These are phyloP conservation scores for Gorsachius magnificus DNA, from an alignment of 2,797 vertebrate genomes.

Conservation along the genomic window DNA sequence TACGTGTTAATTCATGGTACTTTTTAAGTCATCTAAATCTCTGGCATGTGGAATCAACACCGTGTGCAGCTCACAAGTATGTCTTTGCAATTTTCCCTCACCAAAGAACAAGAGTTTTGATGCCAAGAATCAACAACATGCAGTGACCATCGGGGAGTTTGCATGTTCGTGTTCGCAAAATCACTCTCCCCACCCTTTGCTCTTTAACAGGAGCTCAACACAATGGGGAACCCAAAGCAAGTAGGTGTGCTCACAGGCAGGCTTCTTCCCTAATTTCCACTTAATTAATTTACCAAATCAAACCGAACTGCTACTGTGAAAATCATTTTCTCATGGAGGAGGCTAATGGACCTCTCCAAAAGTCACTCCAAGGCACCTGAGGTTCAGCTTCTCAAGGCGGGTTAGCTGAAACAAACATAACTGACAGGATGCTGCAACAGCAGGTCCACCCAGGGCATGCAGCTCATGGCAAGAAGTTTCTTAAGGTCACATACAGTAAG, in stretches of 20 bases:
- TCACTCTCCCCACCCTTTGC: not conserved
- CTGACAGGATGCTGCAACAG: not conserved
- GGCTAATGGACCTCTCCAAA: not conserved
- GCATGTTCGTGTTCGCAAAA: not conserved
- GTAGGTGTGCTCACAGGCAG: not conserved
- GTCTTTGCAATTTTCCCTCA: not conserved
- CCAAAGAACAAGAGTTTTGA: not conserved
- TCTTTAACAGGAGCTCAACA: not conserved
- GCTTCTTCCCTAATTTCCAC: not conserved
- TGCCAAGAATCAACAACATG: not conserved
- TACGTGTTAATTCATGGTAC: not conserved
- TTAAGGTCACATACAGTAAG: constrained; percentile 59
- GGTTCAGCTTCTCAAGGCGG: not conserved
- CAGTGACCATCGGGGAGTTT: not conserved
- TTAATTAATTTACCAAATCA: constrained; percentile 36
- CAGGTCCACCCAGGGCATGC: not conserved
- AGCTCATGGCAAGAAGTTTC: constrained; percentile 19
- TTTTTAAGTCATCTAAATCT: not conserved
- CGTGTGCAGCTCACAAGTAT: not conserved
- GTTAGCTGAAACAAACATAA: not conserved
- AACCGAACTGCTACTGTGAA: constrained; percentile 24
- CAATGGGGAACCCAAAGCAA: not conserved
- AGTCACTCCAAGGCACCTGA: not conserved
- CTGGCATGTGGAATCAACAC: not conserved
- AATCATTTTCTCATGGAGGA: not conserved